Evolutionary conservation across 2,888 invertebrate species (phyloP), one percentile per base, ranked within the genome.

Genomic region (Eupithecia subfuscata): DNA sequence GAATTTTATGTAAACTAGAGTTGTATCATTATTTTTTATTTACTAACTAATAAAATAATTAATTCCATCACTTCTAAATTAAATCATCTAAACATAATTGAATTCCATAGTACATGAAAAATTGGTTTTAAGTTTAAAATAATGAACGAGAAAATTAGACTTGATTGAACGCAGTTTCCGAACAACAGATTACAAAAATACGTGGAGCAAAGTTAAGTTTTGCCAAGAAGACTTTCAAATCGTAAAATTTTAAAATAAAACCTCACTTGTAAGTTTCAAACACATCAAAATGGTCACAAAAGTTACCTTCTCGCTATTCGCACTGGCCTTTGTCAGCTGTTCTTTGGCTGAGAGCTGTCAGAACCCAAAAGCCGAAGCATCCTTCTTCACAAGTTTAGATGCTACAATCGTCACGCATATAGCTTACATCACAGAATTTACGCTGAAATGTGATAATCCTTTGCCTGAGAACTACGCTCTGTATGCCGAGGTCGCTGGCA

Each of bases 371-470:
- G 96, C 97, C 16, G 95, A 96, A 75, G 96, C 97, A n/a, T 96
- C 96, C 72, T 96, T 97, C 0, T 99, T 98, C 91, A 98, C 98
- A 69, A 99, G 99, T 25, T 96, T 97, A 90, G 99, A 99, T 95
- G 98, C 98, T 0, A 98, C 98, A 69, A 96, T 99, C 78, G 97
- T 99, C 16, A 97, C 97, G 80, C 97, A 96, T 88, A 97, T 99
- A 82, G 99, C 98, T 0, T 98, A 98, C 91, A 97, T 99, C 84
- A 97, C 97, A 18, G 98, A 99, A 91, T 99, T 99, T 92, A 95
- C 96, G 14, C 93, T 99, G 65, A 96, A 97, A 87, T 99, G 99
- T 88, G 96, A 95, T 82, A 96, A 97, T 82, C 93, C 95, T 5
- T 82, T 95, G 82, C 94, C 95, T 75, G 96, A 96, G 79, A 96